Conservation (phyloP, 37 sponge, comb jelly and placozoan genomes). For the Aplysina aerophoba region DNA sequence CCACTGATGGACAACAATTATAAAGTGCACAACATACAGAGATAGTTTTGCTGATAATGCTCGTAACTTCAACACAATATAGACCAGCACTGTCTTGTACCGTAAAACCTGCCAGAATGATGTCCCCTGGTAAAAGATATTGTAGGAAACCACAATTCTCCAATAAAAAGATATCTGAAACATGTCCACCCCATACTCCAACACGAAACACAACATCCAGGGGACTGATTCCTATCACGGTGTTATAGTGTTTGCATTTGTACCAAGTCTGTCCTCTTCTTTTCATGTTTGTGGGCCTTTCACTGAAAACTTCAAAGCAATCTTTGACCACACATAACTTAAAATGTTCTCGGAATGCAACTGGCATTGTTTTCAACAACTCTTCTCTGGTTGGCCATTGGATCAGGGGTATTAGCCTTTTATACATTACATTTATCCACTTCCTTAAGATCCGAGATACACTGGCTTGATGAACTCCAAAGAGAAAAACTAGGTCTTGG, state of each 20-base stretch:
- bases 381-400: conserved; percentile 13
- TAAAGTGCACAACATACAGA: conserved; percentile 58
- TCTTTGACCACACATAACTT: conserved; percentile 40
- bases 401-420: neutral
- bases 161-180: conserved; percentile 33
- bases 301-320: conserved; percentile 49
- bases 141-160: conserved; percentile 40
- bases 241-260: conserved; percentile 43
- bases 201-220: conserved; percentile 34
- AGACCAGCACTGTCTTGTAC: conserved; percentile 30
- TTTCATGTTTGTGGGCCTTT: conserved; percentile 19
- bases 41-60: conserved; percentile 54
- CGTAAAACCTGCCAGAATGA: conserved; percentile 27
- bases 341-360: too few relatives aligned
- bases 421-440: neutral
- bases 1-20: conserved; percentile 54
- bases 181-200: conserved; percentile 35
- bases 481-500: conserved; percentile 12
- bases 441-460: conserved; percentile 23
- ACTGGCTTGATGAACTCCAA: neutral
- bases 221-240: conserved; percentile 43
- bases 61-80: conserved; percentile 46
- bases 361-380: conserved; percentile 15
- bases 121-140: conserved; percentile 5
- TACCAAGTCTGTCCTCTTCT: conserved; percentile 32